phyloP scores from a whole-genome alignment of 2,113 vertebrate species.

The Anser cygnoides region DNA sequence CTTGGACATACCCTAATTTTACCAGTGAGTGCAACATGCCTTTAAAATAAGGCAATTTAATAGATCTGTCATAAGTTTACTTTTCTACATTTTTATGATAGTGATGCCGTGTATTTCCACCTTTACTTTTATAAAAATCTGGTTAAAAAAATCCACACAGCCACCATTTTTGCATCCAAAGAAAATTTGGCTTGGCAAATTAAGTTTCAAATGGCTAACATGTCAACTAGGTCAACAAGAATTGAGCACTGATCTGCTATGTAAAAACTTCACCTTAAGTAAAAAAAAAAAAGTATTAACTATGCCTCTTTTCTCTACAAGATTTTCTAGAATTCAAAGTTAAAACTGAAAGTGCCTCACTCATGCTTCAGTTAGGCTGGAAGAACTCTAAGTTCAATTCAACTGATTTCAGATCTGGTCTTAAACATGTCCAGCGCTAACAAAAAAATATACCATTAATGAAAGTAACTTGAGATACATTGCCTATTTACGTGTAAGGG shows the following conservation, averaged over 20 bases:
- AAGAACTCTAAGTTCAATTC: neutral
- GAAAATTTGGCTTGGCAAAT: neutral
- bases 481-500: neutral
- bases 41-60: neutral
- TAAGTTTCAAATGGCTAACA: neutral
- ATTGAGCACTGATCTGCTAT: neutral
- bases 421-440: neutral
- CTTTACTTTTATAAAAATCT: neutral
- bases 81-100: neutral
- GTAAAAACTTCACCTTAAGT: neutral
- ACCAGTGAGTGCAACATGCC: neutral
- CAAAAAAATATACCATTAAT: neutral
- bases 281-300: neutral
- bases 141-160: neutral
- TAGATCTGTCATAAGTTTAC: neutral
- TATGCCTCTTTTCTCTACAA: neutral
- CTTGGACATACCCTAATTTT: neutral
- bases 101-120: neutral
- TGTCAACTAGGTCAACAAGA: neutral
- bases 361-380: neutral
- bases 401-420: neutral
- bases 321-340: neutral
- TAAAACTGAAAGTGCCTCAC: neutral
- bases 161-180: neutral
- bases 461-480: neutral